phyloP scores from a whole-genome alignment of 2,797 vertebrate species.

The Amniataba percoides region DNA sequence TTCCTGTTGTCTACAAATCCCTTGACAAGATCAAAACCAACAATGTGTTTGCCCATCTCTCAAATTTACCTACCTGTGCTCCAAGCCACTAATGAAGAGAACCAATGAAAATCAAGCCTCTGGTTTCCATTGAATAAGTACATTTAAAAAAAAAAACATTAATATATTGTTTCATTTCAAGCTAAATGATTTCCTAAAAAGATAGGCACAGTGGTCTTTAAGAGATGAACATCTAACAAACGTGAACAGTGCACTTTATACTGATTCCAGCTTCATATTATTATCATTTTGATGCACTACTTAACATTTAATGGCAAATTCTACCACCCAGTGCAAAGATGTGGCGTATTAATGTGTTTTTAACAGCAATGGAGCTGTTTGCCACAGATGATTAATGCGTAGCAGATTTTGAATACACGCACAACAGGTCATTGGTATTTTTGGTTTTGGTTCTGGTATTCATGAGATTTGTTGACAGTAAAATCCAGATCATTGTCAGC shows the following conservation, averaged over 20 bases:
- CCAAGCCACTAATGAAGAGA: background rate
- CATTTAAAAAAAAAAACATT: background rate
- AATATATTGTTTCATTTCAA: background rate
- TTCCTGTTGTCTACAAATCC: conserved; percentile 31
- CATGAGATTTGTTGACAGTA: conserved; percentile 14
- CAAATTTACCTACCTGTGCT: too few species aligned
- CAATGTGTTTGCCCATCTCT: background rate
- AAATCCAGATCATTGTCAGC: conserved; percentile 14
- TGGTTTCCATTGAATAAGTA: background rate
- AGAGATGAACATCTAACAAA: background rate
- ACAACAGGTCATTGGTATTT: conserved; percentile 3
- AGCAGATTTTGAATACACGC: background rate
- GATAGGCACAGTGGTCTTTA: background rate
- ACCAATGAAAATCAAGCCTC: too few species aligned
- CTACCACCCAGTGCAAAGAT: background rate
- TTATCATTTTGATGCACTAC: background rate
- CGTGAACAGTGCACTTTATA: background rate
- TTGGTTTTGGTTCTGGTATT: conserved; percentile 40
- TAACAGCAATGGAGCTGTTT: background rate
- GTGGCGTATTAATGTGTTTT: background rate
- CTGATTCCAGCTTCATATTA: background rate
- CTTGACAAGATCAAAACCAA: conserved; percentile 27
- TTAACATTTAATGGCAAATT: background rate
- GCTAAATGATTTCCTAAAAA: background rate
- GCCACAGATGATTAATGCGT: background rate